Evolutionary conservation across 1,140 invertebrate species (phyloP), one percentile per base, ranked within the genome.

Genomic region (Adelges cooleyi): DNA sequence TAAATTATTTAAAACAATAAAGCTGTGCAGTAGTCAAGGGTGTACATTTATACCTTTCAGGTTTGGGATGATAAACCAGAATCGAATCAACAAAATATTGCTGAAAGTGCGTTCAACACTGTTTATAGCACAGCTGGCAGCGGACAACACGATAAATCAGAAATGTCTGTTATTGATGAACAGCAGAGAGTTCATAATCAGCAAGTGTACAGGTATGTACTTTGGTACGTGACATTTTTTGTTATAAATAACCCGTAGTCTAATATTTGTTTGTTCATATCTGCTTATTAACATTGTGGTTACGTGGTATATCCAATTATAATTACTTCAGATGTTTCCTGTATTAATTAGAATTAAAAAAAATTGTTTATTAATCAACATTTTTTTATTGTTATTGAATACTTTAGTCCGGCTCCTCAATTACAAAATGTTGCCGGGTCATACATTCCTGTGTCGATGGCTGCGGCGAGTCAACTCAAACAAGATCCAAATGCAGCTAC

Each of bases 141-240:
- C 46, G 42, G 25, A 18, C 56, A 62, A 33, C 54, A 62, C n/a
- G 56, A 62, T 62, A 62, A 62, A 62, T 62, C 56, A 15, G 56
- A 62, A 13, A 62, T 62, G 18, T 62, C 56, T 22, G 56, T 62
- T 33, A 62, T 62, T 9, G 56, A 62, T 33, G 56, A 62, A 62
- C 56, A 62, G 29, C 56, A 62, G 29, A 62, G 56, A 48, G 56
- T 62, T 62, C 56, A 62, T 33, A 62, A 62, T 27, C 56, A 62
- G 25, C 56, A 62, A 62, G 56, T 62, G 56, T 62, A 62, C 56
- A 62, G 56, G 56, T 62, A 62, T 62, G 56, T 62, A 62, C 42
- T 62, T 62, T 62, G 56, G 56, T 62, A 62, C 56, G 56, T 62
- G 42, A 62, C 40, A 62, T 42, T 33, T 62, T 62, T 62, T 48